Evolutionary conservation across 1,140 invertebrate species (phyloP).

Genomic region (Halyomorpha halys): DNA sequence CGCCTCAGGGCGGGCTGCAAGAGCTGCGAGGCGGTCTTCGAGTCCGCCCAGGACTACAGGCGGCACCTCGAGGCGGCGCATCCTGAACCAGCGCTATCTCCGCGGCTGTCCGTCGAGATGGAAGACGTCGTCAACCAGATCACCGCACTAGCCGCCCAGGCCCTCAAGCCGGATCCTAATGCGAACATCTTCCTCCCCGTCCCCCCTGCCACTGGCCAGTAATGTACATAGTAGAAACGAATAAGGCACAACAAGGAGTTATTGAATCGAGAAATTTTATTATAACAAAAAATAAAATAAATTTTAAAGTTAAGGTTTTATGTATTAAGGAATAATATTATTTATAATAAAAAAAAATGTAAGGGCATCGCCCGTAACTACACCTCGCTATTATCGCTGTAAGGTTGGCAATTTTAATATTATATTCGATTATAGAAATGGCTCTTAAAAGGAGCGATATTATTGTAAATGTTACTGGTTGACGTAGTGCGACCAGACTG

Average conservation of each 20-base stretch:
- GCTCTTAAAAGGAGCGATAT: constrained; percentile 3
- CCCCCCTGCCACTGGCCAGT: constrained; percentile 28
- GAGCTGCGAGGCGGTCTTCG: constrained; percentile 53
- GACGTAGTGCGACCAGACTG: not conserved
- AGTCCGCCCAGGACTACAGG: constrained; percentile 47
- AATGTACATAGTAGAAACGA: constrained; percentile 18
- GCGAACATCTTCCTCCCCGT: constrained; percentile 31
- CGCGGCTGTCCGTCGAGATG: constrained; percentile 57
- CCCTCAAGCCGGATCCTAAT: constrained; percentile 35
- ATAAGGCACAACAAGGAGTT: constrained; percentile 3
- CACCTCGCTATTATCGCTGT: constrained; percentile 30
- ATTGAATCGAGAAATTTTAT: constrained; percentile 6
- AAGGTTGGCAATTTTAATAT: constrained; percentile 30
- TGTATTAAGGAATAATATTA: constrained; percentile 19
- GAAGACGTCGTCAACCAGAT: constrained; percentile 75
- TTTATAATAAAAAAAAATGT: constrained; percentile 22
- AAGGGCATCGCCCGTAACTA: constrained; percentile 21
- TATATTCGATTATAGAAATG: constrained; percentile 22
- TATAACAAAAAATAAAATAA: constrained; percentile 12
- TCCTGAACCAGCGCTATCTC: constrained; percentile 31
- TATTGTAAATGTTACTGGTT: constrained; percentile 17
- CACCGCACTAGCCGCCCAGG: constrained; percentile 59
- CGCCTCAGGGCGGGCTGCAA: constrained; percentile 60
- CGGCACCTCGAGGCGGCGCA: constrained; percentile 40
- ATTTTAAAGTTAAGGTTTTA: constrained; percentile 7